Percentiles rank a stretch among this genome's conserved stretches.
Evolutionary conservation across 2,888 invertebrate genomes (phyloP).

Genomic region (Ochropleura leucogaster): DNA sequence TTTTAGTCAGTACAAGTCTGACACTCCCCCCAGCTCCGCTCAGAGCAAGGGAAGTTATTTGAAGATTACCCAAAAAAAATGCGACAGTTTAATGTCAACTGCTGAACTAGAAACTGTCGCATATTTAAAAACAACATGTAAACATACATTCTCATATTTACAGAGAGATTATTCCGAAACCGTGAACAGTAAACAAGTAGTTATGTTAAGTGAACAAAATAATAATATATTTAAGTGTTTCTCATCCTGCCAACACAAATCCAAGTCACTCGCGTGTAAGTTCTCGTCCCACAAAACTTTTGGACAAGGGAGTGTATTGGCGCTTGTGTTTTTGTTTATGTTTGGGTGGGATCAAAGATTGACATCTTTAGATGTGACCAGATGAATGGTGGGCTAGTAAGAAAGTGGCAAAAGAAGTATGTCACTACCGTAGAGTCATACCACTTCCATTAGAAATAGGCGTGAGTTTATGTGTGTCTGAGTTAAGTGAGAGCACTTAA

Average conservation of each 20-base stretch:
- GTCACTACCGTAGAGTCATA: background rate
- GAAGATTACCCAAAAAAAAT: too few relatives aligned
- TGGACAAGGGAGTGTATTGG: conserved; percentile 43
- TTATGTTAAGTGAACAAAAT: background rate
- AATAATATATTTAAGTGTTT: background rate
- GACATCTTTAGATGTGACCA: background rate
- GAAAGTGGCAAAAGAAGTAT: background rate
- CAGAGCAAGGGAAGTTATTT: too few relatives aligned
- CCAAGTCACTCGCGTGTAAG: conserved; percentile 30
- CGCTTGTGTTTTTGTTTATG: conserved; percentile 55
- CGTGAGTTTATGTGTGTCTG: background rate
- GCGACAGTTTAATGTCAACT: background rate
- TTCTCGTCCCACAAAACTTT: conserved; percentile 51
- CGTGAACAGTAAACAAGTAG: background rate
- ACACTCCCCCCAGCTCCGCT: too few relatives aligned
- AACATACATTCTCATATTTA: background rate
- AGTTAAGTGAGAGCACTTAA: too few relatives aligned
- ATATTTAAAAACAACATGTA: background rate
- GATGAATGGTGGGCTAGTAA: background rate
- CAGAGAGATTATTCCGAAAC: background rate
- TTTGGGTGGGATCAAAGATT: background rate
- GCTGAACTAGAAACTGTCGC: background rate
- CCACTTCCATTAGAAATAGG: background rate
- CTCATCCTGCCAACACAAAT: conserved; percentile 49
- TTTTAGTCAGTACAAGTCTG: too few relatives aligned